Conservation (phyloP, 2,113 vertebrate species). For the Crotalus tigris region DNA sequence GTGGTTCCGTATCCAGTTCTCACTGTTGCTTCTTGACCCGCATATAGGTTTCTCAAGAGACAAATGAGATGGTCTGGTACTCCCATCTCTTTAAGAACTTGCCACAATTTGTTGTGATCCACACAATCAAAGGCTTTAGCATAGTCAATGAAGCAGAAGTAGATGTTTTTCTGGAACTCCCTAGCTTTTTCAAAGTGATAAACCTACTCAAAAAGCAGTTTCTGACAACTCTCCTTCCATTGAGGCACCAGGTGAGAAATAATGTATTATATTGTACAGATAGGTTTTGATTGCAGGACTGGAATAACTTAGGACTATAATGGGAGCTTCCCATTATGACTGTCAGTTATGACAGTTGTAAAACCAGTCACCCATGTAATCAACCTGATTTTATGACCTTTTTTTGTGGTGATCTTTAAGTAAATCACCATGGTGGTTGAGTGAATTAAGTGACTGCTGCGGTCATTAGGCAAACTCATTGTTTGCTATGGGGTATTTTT, state of each 20-base stretch:
- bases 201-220: not conserved
- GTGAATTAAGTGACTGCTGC: not conserved
- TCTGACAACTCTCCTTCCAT: not conserved
- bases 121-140: too few relatives aligned
- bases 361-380: not conserved
- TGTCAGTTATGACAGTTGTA: not conserved
- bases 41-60: too few relatives aligned
- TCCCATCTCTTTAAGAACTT: too few relatives aligned
- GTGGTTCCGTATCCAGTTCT: too few relatives aligned
- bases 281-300: not conserved
- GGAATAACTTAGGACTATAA: not conserved
- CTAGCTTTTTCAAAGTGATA: not conserved
- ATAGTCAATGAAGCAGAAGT: too few relatives aligned
- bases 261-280: not conserved
- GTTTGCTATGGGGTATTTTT: not conserved
- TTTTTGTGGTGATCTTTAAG: not conserved
- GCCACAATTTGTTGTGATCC: too few relatives aligned
- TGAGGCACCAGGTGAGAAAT: not conserved
- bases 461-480: not conserved
- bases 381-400: not conserved
- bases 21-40: too few relatives aligned
- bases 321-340: not conserved
- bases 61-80: too few relatives aligned
- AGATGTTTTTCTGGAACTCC: too few relatives aligned
- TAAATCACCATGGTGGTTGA: not conserved